A percentile compares a stretch with the other conserved stretches of the same genome.
These are phyloP conservation scores for Siniperca undulata DNA, from an alignment of 2,797 vertebrate species.

Conservation along the genomic window DNA sequence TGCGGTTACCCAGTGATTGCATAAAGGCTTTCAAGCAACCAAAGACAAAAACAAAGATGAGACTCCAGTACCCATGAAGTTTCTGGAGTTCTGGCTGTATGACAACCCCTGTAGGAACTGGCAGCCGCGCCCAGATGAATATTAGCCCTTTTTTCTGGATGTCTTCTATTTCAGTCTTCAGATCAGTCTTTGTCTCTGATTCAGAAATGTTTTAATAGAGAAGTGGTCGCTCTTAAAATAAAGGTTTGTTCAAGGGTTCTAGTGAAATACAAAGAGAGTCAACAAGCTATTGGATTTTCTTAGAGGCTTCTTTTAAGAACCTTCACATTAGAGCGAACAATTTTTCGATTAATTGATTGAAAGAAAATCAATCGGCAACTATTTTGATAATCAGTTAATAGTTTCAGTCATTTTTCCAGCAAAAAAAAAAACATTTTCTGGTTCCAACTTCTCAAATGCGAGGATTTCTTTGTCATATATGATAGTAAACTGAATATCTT, in stretches of 20 bases:
- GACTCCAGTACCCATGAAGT: slow-evolving; percentile 28
- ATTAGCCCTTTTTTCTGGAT: slow-evolving; percentile 36
- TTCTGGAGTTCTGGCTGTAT: slow-evolving; percentile 43
- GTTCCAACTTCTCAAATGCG: slow-evolving; percentile 5
- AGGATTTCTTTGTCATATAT: neutral
- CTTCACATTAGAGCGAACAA: neutral
- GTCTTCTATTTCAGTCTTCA: slow-evolving; percentile 51
- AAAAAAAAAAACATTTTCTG: neutral
- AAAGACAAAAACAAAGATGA: slow-evolving; percentile 37
- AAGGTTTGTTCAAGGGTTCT: neutral
- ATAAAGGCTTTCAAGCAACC: slow-evolving; percentile 6
- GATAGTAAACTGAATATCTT: neutral
- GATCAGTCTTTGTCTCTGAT: slow-evolving; percentile 29
- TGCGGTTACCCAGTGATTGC: slow-evolving; percentile 29
- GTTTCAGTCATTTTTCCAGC: neutral
- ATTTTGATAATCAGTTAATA: neutral
- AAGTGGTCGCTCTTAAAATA: slow-evolving; percentile 16
- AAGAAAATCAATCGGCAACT: neutral
- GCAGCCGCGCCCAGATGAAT: slow-evolving; percentile 45
- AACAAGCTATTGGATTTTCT: neutral
- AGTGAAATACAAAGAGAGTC: neutral
- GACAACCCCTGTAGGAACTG: slow-evolving; percentile 33
- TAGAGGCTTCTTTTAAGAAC: neutral
- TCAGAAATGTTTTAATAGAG: slow-evolving; percentile 29
- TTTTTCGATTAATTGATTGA: neutral